Evolutionary conservation across 2,113 vertebrate genomes (phyloP).

Genomic region (Microtus pennsylvanicus): DNA sequence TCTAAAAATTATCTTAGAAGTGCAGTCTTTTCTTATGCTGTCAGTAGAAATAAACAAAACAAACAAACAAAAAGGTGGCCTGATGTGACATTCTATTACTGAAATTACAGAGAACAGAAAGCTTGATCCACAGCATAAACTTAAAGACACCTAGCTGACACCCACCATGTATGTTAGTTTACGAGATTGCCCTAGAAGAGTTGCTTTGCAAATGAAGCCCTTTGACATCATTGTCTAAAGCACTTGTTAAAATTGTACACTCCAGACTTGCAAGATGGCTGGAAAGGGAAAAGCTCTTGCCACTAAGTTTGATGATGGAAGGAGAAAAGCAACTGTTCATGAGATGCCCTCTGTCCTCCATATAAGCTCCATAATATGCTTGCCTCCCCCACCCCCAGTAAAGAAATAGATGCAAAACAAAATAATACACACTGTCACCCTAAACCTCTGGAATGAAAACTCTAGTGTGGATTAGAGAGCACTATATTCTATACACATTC

Average conservation of each 20-base stretch:
- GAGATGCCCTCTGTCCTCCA: neutral
- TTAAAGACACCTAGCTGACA: constrained; percentile 16
- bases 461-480: fast-evolving
- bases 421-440: neutral
- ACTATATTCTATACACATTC: neutral
- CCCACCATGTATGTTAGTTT: neutral
- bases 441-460: neutral
- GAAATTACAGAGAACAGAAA: neutral
- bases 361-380: too few relatives aligned
- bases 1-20: constrained; percentile 67
- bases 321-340: neutral
- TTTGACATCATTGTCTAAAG: neutral
- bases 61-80: constrained; percentile 24
- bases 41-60: constrained; percentile 31
- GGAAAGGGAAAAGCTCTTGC: too few relatives aligned
- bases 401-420: neutral
- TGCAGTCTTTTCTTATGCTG: constrained; percentile 43
- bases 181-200: neutral
- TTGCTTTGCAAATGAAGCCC: constrained; percentile 12
- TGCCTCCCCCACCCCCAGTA: too few relatives aligned
- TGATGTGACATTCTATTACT: constrained; percentile 57
- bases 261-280: too few relatives aligned
- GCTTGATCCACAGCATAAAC: constrained; percentile 1
- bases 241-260: neutral
- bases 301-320: neutral